Percentiles rank a stretch among this genome's conserved stretches.
These are phyloP conservation scores for Rhagonycha fulva DNA, from an alignment of 2,888 invertebrate species.

Conservation along the genomic window DNA sequence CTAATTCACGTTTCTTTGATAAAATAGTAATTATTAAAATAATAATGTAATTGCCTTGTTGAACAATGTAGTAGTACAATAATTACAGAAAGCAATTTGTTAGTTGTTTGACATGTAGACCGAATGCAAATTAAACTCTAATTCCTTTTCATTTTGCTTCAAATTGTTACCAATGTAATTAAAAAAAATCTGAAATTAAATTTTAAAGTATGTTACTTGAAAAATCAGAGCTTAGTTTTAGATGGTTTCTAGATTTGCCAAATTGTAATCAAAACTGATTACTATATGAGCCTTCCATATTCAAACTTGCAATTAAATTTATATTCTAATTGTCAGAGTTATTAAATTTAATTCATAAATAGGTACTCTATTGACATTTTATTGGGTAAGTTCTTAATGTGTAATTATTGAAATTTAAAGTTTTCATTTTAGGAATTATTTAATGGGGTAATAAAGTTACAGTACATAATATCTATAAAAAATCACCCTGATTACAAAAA, in stretches of 20 bases:
- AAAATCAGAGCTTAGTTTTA: background rate
- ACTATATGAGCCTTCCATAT: no score
- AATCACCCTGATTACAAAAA: background rate
- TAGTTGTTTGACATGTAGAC: background rate
- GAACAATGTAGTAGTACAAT: background rate
- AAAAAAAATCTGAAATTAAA: no score
- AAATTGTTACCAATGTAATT: background rate
- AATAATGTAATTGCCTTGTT: background rate
- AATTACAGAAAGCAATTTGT: background rate
- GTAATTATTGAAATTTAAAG: background rate
- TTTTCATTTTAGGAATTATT: background rate
- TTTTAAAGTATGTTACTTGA: background rate
- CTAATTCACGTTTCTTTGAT: background rate
- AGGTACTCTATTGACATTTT: no score
- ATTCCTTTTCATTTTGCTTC: background rate
- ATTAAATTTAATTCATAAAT: no score
- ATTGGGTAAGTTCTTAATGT: background rate
- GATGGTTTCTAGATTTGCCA: no score
- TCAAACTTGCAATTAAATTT: no score
- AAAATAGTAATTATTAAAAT: background rate
- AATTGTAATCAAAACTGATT: no score
- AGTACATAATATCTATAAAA: background rate
- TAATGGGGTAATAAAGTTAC: background rate
- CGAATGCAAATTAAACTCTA: background rate
- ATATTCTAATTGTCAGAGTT: background rate